A percentile compares a stretch with the other conserved stretches of the same genome.
Evolutionary conservation across 1,140 invertebrate genomes (phyloP).

Genomic region (Saccostrea glomerata): DNA sequence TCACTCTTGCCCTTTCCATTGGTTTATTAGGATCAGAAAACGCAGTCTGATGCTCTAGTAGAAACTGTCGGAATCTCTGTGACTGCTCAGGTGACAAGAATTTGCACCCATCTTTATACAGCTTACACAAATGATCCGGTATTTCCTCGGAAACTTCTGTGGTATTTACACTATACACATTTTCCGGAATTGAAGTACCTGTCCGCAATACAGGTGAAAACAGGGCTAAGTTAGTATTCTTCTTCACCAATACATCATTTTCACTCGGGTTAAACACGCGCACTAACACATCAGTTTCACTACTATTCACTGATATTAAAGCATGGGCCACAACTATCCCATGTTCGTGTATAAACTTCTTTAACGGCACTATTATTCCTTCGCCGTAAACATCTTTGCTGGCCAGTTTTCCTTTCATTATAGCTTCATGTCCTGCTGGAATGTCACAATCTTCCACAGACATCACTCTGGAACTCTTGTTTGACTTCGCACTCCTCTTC

Average conservation of each 20-base stretch:
- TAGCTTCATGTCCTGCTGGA: constrained; percentile 32
- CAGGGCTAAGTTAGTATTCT: constrained; percentile 5
- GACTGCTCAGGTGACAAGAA: constrained; percentile 14
- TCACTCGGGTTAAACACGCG: neutral
- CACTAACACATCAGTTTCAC: neutral
- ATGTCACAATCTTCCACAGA: constrained; percentile 15
- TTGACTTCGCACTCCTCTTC: neutral
- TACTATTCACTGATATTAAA: neutral
- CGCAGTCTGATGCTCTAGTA: too few relatives aligned
- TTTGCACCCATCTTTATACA: constrained; percentile 37
- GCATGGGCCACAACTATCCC: neutral
- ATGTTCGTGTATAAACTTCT: constrained; percentile 25
- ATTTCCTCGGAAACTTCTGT: neutral
- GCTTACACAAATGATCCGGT: constrained; percentile 2
- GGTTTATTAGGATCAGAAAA: too few relatives aligned
- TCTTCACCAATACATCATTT: constrained; percentile 17
- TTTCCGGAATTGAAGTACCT: neutral
- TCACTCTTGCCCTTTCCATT: too few relatives aligned
- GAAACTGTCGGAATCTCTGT: neutral
- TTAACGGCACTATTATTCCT: neutral
- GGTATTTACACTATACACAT: constrained; percentile 8
- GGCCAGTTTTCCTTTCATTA: neutral
- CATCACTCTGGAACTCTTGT: constrained; percentile 21
- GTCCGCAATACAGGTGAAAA: neutral
- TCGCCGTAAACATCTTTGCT: neutral